Conservation (phyloP, 2,113 vertebrate genomes). For the Leptosomus discolor region DNA sequence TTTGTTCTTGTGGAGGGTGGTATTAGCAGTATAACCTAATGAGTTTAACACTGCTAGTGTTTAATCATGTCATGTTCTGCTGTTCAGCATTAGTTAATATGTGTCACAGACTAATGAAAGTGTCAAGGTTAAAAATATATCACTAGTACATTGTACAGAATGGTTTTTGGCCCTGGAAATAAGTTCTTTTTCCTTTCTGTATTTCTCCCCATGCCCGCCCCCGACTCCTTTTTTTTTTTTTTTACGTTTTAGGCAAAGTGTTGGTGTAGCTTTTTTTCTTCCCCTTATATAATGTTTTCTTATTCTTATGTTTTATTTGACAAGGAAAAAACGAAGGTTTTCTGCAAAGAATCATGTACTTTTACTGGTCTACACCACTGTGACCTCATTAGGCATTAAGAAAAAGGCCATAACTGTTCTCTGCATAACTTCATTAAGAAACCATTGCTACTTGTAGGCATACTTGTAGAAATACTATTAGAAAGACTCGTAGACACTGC, state of each 20-base stretch:
- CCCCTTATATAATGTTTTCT: not conserved
- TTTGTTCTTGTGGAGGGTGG: slow-evolving; percentile 21
- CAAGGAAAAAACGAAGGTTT: not conserved
- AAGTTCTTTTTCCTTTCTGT: not conserved
- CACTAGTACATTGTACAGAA: not conserved
- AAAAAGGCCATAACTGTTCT: not conserved
- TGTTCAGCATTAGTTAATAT: slow-evolving; percentile 51
- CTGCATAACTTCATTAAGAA: not conserved
- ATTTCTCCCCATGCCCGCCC: not conserved
- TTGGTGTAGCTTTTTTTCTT: not conserved
- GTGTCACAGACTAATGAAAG: slow-evolving; percentile 54
- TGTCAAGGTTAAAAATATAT: slow-evolving; percentile 61
- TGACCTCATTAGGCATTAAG: not conserved
- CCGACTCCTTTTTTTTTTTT: not conserved
- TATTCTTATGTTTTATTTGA: not conserved
- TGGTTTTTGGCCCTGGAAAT: not conserved
- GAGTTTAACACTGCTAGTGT: slow-evolving; percentile 31
- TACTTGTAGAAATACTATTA: not conserved
- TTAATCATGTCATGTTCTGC: slow-evolving; percentile 52
- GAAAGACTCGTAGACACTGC: not conserved
- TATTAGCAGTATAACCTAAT: slow-evolving; percentile 19
- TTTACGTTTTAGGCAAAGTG: not conserved
- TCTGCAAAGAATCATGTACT: not conserved
- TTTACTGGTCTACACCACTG: not conserved
- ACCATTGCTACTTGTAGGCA: not conserved